These are phyloP conservation scores for Hemicentrotus pulcherrimus DNA, from an alignment of 35 echinoderm and acorn worm genomes.

Conservation along the genomic window DNA sequence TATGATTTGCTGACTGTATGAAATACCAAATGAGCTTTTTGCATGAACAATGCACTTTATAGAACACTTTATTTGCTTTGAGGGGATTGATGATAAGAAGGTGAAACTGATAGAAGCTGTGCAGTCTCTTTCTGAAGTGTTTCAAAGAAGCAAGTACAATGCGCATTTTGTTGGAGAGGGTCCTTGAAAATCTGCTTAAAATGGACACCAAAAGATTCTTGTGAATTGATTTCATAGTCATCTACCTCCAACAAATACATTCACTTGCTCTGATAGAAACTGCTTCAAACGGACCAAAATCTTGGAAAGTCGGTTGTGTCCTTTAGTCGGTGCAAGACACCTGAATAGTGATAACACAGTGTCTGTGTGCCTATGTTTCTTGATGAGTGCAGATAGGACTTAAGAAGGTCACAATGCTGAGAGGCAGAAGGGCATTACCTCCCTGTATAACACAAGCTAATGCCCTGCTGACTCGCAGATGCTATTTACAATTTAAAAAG, in stretches of 20 bases:
- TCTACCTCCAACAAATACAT: not conserved
- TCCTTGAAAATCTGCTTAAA: not conserved
- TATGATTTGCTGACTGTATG: not conserved
- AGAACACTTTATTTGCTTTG: not conserved
- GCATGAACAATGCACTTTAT: not conserved
- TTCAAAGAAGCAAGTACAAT: not conserved
- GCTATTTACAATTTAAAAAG: not conserved
- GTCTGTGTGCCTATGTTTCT: not conserved
- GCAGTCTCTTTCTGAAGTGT: not conserved
- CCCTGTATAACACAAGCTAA: not conserved
- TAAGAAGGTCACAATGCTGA: not conserved
- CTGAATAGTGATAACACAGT: not conserved
- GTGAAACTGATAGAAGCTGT: not conserved
- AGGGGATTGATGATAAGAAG: not conserved
- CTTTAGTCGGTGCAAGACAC: not conserved
- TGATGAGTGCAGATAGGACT: not conserved
- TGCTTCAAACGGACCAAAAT: not conserved
- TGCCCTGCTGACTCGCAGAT: not conserved
- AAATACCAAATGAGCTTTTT: not conserved
- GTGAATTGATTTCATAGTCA: not conserved
- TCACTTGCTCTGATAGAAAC: not conserved
- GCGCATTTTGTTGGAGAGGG: not conserved
- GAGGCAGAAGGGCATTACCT: not conserved
- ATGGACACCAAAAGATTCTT: not conserved
- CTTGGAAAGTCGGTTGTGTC: not conserved